Conservation (phyloP, 2,888 invertebrate genomes). For the Napeogenes inachia region DNA sequence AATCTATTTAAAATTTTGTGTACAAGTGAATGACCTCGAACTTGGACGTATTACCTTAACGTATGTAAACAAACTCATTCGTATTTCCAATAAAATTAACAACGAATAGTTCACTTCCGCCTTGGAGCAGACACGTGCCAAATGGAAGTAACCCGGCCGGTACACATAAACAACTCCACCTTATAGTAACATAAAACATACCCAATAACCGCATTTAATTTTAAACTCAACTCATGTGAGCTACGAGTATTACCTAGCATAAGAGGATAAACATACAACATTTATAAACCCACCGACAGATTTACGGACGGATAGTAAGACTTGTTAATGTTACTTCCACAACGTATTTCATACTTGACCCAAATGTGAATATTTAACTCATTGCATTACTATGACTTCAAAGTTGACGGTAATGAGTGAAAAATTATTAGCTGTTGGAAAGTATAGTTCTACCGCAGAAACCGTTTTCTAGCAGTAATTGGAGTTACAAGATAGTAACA, state of each 20-base stretch:
- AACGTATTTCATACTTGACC: conserved; percentile 31
- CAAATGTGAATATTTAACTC: conserved; percentile 23
- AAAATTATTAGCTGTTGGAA: conserved; percentile 31
- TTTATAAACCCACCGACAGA: conserved; percentile 22
- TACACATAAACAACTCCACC: conserved; percentile 37
- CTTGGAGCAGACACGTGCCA: conserved; percentile 52
- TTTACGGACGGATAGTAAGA: conserved; percentile 27
- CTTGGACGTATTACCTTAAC: conserved; percentile 57
- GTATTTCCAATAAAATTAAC: conserved; percentile 59
- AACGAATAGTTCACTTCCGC: conserved; percentile 58
- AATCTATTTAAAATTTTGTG: conserved; percentile 2
- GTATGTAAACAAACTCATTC: conserved; percentile 56
- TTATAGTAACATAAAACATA: conserved; percentile 26
- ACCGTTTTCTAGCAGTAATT: conserved; percentile 35
- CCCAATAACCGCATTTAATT: conserved; percentile 28
- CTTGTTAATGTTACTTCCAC: conserved; percentile 29
- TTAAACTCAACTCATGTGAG: conserved; percentile 24
- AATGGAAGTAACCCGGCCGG: conserved; percentile 51
- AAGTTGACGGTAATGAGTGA: not conserved
- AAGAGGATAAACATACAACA: conserved; percentile 18
- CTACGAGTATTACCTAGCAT: conserved; percentile 13
- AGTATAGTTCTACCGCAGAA: conserved; percentile 34
- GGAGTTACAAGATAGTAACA: conserved; percentile 43
- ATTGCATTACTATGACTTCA: not conserved
- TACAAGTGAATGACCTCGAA: conserved; percentile 61